Evolutionary conservation across 2,113 vertebrate species (phyloP), one percentile per base, ranked within the genome.

Genomic region (Natator depressus): DNA sequence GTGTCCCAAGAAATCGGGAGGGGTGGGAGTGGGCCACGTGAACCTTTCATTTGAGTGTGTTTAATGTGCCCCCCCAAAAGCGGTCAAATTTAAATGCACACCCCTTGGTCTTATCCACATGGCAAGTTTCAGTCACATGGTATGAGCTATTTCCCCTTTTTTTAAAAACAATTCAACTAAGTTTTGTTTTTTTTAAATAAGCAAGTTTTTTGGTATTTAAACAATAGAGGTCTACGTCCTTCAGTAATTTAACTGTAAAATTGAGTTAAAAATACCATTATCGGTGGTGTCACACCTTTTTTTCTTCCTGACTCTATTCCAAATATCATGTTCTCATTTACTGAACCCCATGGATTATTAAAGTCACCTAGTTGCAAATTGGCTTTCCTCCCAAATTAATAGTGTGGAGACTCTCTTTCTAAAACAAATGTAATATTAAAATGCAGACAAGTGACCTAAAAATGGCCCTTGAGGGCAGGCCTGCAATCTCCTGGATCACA

Each of bases 381-480:
- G 97, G 96, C 97, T 98, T 97, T 89, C 91, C 88, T 97, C 92
- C 94, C 91, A 98, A 95, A 31, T 90, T 97, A 98, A 98, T 97
- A 98, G 97, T 95, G 96, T 96, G 84, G 93, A 96, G 90, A 95
- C 95, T 85, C 84, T 97, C 84, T 97, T 95, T 95, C 85, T 96
- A 98, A 98, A 98, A 98, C 96, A 98, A 97, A 97, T 97, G 96
- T 94, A 98, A 98, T 97, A 98, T 98, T 98, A 98, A 98, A 98
- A 98, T 97, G 97, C 94, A 98, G 97, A 97, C 96, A 98, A 97
- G 94, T 98, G 98, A 98, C 98, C 97, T 97, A 95, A 98, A 98
- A 98, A 96, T 96, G 96, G 97, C 96, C 96, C 97, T 93, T 82
- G 97, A 98, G 96, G 97, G 94, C 95, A 98, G 96, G 88, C 88